A percentile compares a stretch with the other conserved stretches of the same genome.
These are phyloP conservation scores for Tryphoninae sp. DNA, from an alignment of 2,888 invertebrate genomes.

Conservation along the genomic window DNA sequence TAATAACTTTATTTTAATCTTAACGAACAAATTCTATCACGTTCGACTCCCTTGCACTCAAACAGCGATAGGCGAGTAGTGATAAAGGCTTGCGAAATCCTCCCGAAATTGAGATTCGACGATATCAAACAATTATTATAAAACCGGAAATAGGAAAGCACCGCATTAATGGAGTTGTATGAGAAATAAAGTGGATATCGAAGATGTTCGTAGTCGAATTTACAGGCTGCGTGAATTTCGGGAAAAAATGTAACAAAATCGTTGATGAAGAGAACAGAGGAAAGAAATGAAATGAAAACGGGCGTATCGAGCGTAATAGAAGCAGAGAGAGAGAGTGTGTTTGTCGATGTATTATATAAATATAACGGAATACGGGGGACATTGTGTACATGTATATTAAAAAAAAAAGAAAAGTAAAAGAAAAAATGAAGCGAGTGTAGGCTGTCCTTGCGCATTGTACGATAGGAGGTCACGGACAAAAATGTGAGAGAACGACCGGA, in stretches of 20 bases:
- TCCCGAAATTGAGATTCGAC: constrained; percentile 15
- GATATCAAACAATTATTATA: constrained; percentile 16
- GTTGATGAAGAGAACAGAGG: constrained; percentile 20
- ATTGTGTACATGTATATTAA: constrained; percentile 61
- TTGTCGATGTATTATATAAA: constrained; percentile 64
- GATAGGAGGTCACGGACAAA: not conserved
- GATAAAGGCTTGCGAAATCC: constrained; percentile 2
- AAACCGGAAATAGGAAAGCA: constrained; percentile 6
- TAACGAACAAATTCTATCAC: not conserved
- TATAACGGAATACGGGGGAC: constrained; percentile 60
- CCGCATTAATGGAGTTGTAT: constrained; percentile 54
- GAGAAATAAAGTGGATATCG: constrained; percentile 1
- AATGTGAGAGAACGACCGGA: constrained; percentile 4
- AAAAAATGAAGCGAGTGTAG: constrained; percentile 31
- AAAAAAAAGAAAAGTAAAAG: constrained; percentile 33
- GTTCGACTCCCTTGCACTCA: constrained; percentile 40
- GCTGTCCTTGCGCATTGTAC: constrained; percentile 18
- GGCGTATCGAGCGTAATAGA: constrained; percentile 30
- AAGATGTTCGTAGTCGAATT: constrained; percentile 3
- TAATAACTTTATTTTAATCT: not conserved
- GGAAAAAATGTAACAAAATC: not conserved
- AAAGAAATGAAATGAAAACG: not conserved
- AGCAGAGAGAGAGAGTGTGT: constrained; percentile 36
- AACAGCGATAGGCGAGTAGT: not conserved
- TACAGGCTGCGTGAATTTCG: constrained; percentile 8